These are phyloP conservation scores for Dipodomys ordii DNA, from an alignment of 2,113 vertebrate species.

Conservation along the genomic window DNA sequence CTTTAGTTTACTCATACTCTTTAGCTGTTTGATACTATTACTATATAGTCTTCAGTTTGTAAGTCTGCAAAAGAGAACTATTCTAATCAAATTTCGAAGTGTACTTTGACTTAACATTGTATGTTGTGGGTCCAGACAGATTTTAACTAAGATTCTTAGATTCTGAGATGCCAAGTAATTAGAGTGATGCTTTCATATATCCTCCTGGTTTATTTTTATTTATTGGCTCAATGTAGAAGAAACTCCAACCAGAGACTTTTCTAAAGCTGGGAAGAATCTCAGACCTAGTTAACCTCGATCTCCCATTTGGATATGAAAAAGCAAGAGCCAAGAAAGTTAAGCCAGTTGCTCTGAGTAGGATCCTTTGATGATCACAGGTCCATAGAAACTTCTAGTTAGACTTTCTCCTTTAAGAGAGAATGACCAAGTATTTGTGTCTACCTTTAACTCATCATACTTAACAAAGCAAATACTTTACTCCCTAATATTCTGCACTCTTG, in stretches of 20 bases:
- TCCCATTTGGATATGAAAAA: background rate
- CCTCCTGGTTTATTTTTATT: slow-evolving; percentile 49
- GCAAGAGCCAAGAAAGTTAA: background rate
- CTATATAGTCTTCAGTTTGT: background rate
- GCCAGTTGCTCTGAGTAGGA: background rate
- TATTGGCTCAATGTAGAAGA: background rate
- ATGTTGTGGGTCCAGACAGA: background rate
- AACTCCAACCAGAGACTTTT: background rate
- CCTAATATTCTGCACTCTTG: background rate
- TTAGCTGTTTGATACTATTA: background rate
- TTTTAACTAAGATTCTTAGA: slow-evolving; percentile 28
- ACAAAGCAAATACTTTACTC: slow-evolving; percentile 29
- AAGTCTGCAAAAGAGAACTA: background rate
- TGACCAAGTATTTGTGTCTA: background rate
- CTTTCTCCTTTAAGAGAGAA: background rate
- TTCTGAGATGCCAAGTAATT: background rate
- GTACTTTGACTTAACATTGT: slow-evolving; percentile 26
- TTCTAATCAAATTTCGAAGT: background rate
- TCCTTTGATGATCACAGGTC: background rate
- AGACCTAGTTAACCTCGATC: background rate
- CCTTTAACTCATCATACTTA: background rate
- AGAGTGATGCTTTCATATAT: background rate
- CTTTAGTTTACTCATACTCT: slow-evolving; percentile 21
- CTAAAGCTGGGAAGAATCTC: background rate
- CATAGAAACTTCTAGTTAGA: too few species aligned